Base-by-base conservation (phyloP, 2,888 invertebrate genomes). In the Polymixis flavicincta region DNA sequence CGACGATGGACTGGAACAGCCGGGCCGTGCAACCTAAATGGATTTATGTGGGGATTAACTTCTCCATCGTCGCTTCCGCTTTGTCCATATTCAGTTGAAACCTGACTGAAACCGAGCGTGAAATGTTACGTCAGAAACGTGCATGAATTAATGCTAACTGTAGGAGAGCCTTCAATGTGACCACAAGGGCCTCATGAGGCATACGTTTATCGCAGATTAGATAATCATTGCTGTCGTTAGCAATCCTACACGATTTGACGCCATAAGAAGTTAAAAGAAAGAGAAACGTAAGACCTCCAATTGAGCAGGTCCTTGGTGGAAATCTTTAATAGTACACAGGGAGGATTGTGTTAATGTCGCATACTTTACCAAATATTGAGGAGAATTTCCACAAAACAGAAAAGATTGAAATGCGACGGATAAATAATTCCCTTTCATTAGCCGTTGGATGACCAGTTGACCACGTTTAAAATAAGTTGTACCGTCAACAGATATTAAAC, bases 11-110 rank as follows among this genome's bases (percentile, higher is more conserved):
- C 73, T 71, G 72, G 70, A 74, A 64, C 82, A 55, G 54, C 28
- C 77, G 69, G 52, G n/a, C 59, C 69, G 71, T 75, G 60, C 81
- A 76, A 63, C 71, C 37, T 85, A 85, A 82, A 76, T 72, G 85
- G 82, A 82, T 85, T 85, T 82, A 76, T 82, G 85, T 69, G 69
- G 59, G 81, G 85, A 85, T 82, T 85, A 85, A 70, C 69, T 72
- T 52, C 37, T 69, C 71, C 48, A 32, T n/a, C 17, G 63, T 37
- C 45, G 42, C 69, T 69, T 85, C 83, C 77, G 85, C 32, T 67
- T 54, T 25, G 37, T 72, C 61, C 32, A 76, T 76, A 82, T 72
- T 63, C 60, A 55, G n/a, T 57, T 61, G 28, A 54, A 28, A 57
- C n/a, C 48, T 60, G 45, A 55, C 64, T 83, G 42, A 78, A 78